These are phyloP conservation scores for Vanessa atalanta DNA, from an alignment of 1,140 invertebrate species.

Conservation along the genomic window DNA sequence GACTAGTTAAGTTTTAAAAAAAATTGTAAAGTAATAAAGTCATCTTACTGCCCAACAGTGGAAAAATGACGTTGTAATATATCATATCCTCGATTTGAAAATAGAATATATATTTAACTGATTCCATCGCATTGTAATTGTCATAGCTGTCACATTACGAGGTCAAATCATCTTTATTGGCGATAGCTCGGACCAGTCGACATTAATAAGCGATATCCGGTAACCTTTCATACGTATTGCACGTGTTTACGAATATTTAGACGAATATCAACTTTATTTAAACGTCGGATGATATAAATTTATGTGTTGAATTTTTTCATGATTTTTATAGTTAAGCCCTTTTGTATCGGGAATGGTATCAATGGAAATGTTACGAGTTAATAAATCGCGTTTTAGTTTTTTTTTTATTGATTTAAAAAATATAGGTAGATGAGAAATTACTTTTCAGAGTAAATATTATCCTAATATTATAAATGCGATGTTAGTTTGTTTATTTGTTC, in stretches of 20 bases:
- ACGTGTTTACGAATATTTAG: constrained; percentile 51
- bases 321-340: constrained; percentile 6
- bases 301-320: constrained; percentile 27
- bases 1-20: no score
- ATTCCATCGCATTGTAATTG: not conserved
- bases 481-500: no score
- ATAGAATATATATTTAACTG: not conserved
- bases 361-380: no score
- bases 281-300: constrained; percentile 27
- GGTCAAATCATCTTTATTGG: constrained; percentile 65
- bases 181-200: constrained; percentile 59
- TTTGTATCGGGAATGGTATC: not conserved
- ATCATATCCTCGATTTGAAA: not conserved
- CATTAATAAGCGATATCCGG: constrained; percentile 75
- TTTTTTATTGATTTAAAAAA: no score
- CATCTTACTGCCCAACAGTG: no score
- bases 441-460: no score
- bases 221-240: constrained; percentile 56
- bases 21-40: no score
- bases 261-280: constrained; percentile 39
- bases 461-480: no score
- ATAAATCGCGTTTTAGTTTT: no score
- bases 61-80: not conserved
- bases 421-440: no score
- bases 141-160: constrained; percentile 17